Evolutionary conservation across 1,140 invertebrate genomes (phyloP), one percentile per base, ranked within the genome.

Genomic region (Micrasema minimum): DNA sequence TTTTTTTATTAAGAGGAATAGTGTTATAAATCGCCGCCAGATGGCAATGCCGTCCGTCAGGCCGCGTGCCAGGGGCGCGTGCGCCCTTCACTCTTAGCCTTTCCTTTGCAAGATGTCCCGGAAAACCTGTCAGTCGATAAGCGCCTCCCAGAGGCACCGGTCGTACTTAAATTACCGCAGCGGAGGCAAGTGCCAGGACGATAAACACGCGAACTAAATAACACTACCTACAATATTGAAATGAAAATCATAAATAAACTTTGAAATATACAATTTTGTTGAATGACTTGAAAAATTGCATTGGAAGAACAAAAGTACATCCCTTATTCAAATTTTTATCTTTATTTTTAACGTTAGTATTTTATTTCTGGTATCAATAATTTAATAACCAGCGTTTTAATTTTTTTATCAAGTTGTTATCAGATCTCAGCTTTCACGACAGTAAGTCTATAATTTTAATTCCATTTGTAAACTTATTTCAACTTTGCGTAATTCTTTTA

Each of bases 101-200:
- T 57, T 61, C 14, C 61, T 51, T 59, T n/a, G n/a, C 14, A 48
- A 53, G 68, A 48, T 23, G 37, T 70, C 48, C 68, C 57, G 45
- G 68, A 35, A 64, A 57, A 65, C 18, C 45, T 62, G 68, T 57
- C 73, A 75, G 73, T 75, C 73, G 69, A 75, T 75, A 75, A 72
- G 73, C 69, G 66, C 69, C 66, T 50, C 31, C 48, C 66, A 38
- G 23, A 31, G 57, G 69, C 66, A 38, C n/a, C 59, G 69, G 57
- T 53, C 66, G 66, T 20, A n/a, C 22, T 9, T 23, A 12, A 1
- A 31, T 57, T 31, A 31, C 26, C 7, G 26, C 11, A 61, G 41
- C 2, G 18, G 22, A 41, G 16, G 18, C 9, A 31, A 16, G 22
- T 37, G 22, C 46, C 53, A 23, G 14, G 59, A 46, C 16, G 16